These are phyloP conservation scores for Athalia rosae DNA, from an alignment of 2,888 invertebrate genomes.

Conservation along the genomic window DNA sequence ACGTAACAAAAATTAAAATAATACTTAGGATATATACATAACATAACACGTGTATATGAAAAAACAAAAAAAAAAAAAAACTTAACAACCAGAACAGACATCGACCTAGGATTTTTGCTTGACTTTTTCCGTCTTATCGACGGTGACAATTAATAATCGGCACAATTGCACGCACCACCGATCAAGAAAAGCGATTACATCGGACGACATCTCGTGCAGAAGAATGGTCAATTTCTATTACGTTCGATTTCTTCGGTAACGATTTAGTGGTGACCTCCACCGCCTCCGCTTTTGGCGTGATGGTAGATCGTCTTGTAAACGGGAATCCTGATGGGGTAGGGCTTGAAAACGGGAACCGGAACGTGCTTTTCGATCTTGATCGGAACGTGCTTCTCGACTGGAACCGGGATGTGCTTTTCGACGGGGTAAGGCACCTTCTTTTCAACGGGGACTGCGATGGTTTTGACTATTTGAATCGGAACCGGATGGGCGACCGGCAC, in stretches of 20 bases:
- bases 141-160: conserved; percentile 13
- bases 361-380: conserved; percentile 82
- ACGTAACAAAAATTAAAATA: conserved; percentile 33
- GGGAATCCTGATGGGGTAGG: conserved; percentile 82
- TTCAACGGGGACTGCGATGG: conserved; percentile 82
- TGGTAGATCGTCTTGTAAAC: conserved; percentile 84
- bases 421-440: conserved; percentile 84
- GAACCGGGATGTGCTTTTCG: conserved; percentile 80
- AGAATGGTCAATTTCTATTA: neutral
- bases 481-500: conserved; percentile 82
- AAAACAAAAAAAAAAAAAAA: conserved; percentile 19
- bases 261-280: conserved; percentile 28
- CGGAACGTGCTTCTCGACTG: conserved; percentile 81
- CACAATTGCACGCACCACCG: conserved; percentile 14
- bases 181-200: conserved; percentile 14
- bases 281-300: conserved; percentile 76
- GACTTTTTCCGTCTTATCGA: conserved; percentile 50
- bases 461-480: conserved; percentile 82
- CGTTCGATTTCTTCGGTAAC: neutral
- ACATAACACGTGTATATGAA: conserved; percentile 44
- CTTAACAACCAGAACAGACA: conserved; percentile 48
- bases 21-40: conserved; percentile 51
- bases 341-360: conserved; percentile 81
- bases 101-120: conserved; percentile 46
- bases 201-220: conserved; percentile 1